These are phyloP conservation scores for Hirudo medicinalis DNA, from an alignment of 1,140 invertebrate species.

Conservation along the genomic window DNA sequence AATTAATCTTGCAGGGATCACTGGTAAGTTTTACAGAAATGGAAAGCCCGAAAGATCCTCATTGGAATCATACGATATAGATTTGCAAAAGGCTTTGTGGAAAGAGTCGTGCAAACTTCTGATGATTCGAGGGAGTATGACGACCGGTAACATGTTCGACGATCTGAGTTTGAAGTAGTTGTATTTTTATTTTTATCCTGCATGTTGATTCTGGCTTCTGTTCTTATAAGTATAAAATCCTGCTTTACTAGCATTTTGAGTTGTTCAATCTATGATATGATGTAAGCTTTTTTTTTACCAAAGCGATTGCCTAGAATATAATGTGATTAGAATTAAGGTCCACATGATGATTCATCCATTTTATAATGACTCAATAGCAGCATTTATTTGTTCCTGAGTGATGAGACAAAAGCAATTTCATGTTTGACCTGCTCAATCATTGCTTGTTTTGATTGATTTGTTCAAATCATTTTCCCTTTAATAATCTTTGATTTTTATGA, in stretches of 20 bases:
- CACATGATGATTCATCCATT: too few relatives aligned
- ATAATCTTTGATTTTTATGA: too few relatives aligned
- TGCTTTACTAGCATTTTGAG: too few relatives aligned
- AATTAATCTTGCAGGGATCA: conserved; percentile 41
- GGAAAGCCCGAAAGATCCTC: conserved; percentile 52
- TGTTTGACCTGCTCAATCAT: background rate
- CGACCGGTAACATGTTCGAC: conserved; percentile 17
- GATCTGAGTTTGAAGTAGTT: conserved; percentile 20
- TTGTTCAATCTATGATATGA: too few relatives aligned
- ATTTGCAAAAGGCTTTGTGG: conserved; percentile 63
- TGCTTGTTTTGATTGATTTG: too few relatives aligned
- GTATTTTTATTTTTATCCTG: too few relatives aligned
- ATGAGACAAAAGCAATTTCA: background rate
- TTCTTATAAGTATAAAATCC: too few relatives aligned
- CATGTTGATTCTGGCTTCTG: too few relatives aligned
- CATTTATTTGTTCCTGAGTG: background rate
- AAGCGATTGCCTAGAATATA: too few relatives aligned
- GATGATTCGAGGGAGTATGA: background rate
- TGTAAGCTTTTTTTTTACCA: too few relatives aligned
- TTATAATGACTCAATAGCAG: background rate
- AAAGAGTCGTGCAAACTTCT: conserved; percentile 49
- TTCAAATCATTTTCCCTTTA: too few relatives aligned
- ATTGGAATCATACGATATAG: conserved; percentile 51
- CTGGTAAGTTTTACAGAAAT: conserved; percentile 68
- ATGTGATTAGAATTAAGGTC: too few relatives aligned